Conservation (phyloP, 2,797 vertebrate species). For the Hyperoplus immaculatus region DNA sequence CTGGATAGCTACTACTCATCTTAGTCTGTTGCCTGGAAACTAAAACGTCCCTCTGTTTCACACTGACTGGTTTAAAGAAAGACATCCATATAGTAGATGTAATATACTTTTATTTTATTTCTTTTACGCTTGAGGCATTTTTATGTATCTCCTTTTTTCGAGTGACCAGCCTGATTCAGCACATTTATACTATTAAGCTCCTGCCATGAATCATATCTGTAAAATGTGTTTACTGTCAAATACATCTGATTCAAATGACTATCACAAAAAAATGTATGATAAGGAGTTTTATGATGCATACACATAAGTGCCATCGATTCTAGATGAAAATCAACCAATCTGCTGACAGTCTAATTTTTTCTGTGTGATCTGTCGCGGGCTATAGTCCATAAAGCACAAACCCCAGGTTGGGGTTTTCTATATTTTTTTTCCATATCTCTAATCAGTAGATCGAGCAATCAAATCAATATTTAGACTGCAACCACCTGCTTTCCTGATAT, state of each 20-base stretch:
- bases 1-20: slow-evolving; percentile 33
- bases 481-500: slow-evolving; percentile 60
- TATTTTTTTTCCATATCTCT: too few relatives aligned
- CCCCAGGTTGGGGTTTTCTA: too few relatives aligned
- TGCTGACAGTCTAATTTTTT: neutral
- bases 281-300: neutral
- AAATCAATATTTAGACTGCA: slow-evolving; percentile 47
- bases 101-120: slow-evolving; percentile 11
- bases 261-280: too few relatives aligned
- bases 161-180: neutral
- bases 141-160: neutral
- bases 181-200: neutral
- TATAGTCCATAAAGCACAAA: slow-evolving; percentile 8
- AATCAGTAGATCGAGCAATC: slow-evolving; percentile 30
- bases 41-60: slow-evolving; percentile 11
- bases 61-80: neutral
- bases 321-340: neutral
- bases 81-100: neutral
- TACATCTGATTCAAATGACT: neutral
- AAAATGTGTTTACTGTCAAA: slow-evolving; percentile 10
- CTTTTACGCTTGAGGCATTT: slow-evolving; percentile 16
- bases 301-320: slow-evolving; percentile 17
- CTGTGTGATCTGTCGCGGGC: neutral
- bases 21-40: slow-evolving; percentile 50
- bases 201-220: neutral